Base-by-base conservation (phyloP, 2,113 vertebrate genomes). In the Cinclus cinclus region DNA sequence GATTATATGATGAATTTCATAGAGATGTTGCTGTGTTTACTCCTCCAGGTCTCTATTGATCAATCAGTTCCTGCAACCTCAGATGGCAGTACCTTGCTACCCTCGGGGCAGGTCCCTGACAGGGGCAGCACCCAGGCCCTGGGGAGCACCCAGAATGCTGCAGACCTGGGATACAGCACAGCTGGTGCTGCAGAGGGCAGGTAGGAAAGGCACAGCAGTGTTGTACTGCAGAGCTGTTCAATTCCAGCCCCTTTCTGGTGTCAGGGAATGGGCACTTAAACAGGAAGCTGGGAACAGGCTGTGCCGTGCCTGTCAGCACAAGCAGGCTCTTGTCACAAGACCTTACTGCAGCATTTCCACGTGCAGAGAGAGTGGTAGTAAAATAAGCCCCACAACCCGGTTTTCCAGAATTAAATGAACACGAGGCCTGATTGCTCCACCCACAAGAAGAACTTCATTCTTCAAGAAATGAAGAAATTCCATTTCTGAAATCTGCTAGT, bases 31-130 rank as follows among this genome's bases (percentile, higher is more conserved):
- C 50, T 93, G 20, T 91, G 27, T 92, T 76, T 79, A 11, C 70
- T 74, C 78, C 49, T 63, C 41, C 82, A 99, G 99, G 97, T 99
- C 37, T 98, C 98, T 25, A 47, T 98, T 56, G 99, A 99, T 75
- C 98, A 98, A 4, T 97, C 96, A 1, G 95, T 87, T 37, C 91
- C 97, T 83, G 74, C 96, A 5, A 31, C 56, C 25, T 97, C 98
- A 13, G 97, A 98, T 42, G 94, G 97, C 65, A 97, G 50, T 71
- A 62, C 98, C 13, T 92, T 98, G 91, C 91, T 95, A 37, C 95
- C 52, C 83, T 25, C 30, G 1, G 93, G 94, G 56, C 98, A 98
- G 67, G 85, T 97, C 25, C 30, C 95, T 8, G 98, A 98, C 24
- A 96, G 97, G 90, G 74, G 96, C 69, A 95, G 47, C 33, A 89